Percentiles rank a stretch among this genome's conserved stretches.
Conservation (phyloP, 2,113 vertebrate species). For the Sylvietta virens region DNA sequence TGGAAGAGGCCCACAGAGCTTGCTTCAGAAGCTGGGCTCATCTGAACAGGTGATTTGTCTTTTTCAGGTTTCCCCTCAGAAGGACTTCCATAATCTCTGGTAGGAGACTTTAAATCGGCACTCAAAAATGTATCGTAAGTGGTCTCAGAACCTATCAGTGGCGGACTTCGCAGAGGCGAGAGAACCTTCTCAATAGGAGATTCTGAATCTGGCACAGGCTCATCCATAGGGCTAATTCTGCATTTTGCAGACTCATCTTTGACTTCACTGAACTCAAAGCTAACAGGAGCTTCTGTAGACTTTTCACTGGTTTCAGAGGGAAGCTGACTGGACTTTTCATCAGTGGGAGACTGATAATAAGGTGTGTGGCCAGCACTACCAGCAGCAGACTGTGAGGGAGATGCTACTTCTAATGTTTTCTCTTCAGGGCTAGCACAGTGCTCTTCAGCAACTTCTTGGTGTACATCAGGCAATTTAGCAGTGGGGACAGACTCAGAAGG, state of each 20-base stretch:
- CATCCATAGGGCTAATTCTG: conserved; percentile 85
- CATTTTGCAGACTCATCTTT: conserved; percentile 79
- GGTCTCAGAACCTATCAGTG: conserved; percentile 72
- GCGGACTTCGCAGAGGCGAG: conserved; percentile 77
- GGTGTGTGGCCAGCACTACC: conserved; percentile 93
- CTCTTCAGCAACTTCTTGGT: conserved; percentile 68
- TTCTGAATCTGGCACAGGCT: conserved; percentile 78
- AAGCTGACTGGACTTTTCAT: conserved; percentile 82
- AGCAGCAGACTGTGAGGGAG: conserved; percentile 85
- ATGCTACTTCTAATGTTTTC: conserved; percentile 87
- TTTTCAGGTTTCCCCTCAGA: conserved; percentile 59
- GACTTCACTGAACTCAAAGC: conserved; percentile 83
- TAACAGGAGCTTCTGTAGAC: conserved; percentile 41
- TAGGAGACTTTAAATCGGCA: conserved; percentile 58
- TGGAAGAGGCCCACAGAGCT: conserved; percentile 63
- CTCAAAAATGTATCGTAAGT: conserved; percentile 73
- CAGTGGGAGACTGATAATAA: conserved; percentile 94
- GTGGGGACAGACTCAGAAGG: conserved; percentile 75
- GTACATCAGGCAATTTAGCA: conserved; percentile 62
- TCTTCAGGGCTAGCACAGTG: conserved; percentile 86
- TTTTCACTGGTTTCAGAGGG: conserved; percentile 69
- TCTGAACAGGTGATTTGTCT: conserved; percentile 63
- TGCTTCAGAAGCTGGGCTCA: conserved; percentile 70
- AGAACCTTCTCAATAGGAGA: conserved; percentile 79
- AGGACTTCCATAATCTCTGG: conserved; percentile 44